phyloP scores from a whole-genome alignment of 2,797 vertebrate genomes.

The Syngnathus acus region DNA sequence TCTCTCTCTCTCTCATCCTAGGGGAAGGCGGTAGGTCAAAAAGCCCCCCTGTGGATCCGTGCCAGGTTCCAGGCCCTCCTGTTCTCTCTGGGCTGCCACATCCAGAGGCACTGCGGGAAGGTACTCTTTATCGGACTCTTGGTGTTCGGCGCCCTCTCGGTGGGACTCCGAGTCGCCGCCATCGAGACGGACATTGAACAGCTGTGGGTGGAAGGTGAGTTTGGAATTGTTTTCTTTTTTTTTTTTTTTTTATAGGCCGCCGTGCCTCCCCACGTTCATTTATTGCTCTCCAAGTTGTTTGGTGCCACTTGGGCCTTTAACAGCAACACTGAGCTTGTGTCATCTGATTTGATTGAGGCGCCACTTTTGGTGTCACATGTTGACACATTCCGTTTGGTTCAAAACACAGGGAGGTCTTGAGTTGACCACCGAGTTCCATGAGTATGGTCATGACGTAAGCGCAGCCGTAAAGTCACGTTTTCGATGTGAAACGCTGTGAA shows the following conservation, averaged over 20 bases:
- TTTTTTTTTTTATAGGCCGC: no score
- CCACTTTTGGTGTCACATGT: conserved; percentile 33
- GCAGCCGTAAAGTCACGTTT: not conserved
- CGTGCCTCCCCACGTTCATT: not conserved
- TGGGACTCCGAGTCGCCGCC: conserved; percentile 87
- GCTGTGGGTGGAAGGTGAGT: conserved; percentile 98
- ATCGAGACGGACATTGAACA: conserved; percentile 96
- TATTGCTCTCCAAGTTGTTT: not conserved
- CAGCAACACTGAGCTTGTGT: conserved; percentile 24
- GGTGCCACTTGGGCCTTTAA: not conserved
- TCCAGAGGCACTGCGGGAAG: conserved; percentile 97
- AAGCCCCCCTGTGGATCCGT: conserved; percentile 89
- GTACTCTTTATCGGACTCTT: conserved; percentile 95
- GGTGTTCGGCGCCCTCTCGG: conserved; percentile 89
- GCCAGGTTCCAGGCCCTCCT: conserved; percentile 92
- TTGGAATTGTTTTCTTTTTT: no score
- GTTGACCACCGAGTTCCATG: not conserved
- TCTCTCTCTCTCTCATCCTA: conserved; percentile 56
- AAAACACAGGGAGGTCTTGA: not conserved
- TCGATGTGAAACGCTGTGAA: not conserved
- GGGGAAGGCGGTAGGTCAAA: conserved; percentile 84
- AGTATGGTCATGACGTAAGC: not conserved
- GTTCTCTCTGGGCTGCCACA: conserved; percentile 92
- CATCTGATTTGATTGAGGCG: conserved; percentile 36
- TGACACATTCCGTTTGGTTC: conserved; percentile 7